phyloP scores from a whole-genome alignment of 2,797 vertebrate genomes.

The Scyliorhinus canicula region DNA sequence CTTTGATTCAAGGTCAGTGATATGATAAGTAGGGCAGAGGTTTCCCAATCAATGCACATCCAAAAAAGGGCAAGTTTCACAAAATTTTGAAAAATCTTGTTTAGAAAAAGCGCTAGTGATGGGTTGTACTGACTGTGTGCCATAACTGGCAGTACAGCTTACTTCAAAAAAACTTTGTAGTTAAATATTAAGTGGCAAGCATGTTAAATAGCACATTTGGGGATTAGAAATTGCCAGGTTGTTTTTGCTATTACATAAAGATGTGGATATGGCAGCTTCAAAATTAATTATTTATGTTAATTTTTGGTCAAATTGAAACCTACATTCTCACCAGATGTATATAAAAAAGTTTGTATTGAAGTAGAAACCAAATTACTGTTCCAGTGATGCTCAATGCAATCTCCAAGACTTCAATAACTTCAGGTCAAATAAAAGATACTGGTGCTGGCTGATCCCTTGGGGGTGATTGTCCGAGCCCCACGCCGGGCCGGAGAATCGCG shows the following conservation, averaged over 20 bases:
- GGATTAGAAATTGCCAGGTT: not conserved
- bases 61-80: not conserved
- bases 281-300: slow-evolving; percentile 12
- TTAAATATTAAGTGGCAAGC: not conserved
- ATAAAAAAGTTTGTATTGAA: not conserved
- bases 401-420: not conserved
- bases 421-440: not conserved
- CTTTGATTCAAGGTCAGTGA: slow-evolving; percentile 51
- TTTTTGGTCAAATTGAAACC: not conserved
- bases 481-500: too few relatives aligned
- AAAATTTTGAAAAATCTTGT: not conserved
- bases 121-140: not conserved
- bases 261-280: not conserved
- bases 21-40: slow-evolving; percentile 52
- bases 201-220: not conserved
- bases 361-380: not conserved
- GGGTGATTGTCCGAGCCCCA: too few relatives aligned
- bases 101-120: not conserved
- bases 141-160: not conserved
- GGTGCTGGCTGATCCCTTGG: not conserved
- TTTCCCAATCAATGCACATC: not conserved
- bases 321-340: not conserved
- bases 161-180: not conserved
- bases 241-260: not conserved
- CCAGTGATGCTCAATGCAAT: not conserved